Evolutionary conservation across 2,888 invertebrate species (phyloP).

Genomic region (Troides oblongomaculatus): DNA sequence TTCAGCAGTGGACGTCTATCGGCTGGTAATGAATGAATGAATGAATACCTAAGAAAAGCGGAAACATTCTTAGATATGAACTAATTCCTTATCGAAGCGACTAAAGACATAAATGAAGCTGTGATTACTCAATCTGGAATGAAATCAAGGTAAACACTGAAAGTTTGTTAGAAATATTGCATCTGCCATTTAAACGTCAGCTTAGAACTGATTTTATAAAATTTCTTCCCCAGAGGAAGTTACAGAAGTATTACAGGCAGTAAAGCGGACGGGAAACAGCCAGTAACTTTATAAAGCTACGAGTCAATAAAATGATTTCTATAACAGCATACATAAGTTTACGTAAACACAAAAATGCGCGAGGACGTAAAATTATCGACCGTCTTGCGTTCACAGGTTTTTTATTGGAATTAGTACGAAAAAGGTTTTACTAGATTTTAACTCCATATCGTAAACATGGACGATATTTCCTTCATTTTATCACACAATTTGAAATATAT

Average conservation of each 20-base stretch:
- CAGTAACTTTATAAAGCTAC: too few species aligned
- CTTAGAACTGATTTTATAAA: too few species aligned
- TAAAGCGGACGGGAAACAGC: too few species aligned
- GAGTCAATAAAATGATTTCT: background rate
- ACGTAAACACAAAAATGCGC: conserved; percentile 3
- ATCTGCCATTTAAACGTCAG: too few species aligned
- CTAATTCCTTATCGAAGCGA: too few species aligned
- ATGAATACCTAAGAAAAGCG: background rate
- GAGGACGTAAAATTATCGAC: background rate
- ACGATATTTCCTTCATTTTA: background rate
- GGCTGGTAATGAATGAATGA: background rate
- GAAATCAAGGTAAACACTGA: too few species aligned
- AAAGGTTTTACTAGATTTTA: background rate
- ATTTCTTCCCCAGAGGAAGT: too few species aligned
- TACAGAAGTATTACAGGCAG: too few species aligned
- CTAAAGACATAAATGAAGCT: too few species aligned
- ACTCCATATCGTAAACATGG: background rate
- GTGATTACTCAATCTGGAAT: too few species aligned
- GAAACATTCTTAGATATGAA: background rate
- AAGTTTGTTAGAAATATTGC: too few species aligned
- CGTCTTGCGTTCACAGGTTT: background rate
- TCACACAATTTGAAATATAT: background rate
- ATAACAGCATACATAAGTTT: background rate
- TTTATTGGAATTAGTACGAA: background rate
- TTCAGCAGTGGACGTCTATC: background rate